These are phyloP conservation scores for Tipula vernalis DNA, from an alignment of 2,888 invertebrate genomes.

Conservation along the genomic window DNA sequence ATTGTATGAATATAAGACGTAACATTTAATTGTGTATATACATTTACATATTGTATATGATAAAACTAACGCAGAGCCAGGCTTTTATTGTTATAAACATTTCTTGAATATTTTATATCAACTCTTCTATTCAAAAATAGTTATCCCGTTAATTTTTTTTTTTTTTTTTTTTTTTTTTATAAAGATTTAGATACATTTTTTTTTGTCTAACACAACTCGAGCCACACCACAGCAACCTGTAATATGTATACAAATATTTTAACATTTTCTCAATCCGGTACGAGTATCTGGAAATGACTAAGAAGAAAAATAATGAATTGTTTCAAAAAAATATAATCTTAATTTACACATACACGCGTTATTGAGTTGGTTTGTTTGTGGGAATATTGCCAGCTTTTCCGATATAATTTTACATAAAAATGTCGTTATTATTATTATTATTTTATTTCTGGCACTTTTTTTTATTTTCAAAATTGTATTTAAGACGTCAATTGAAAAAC, in stretches of 20 bases:
- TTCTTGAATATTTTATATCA: background rate
- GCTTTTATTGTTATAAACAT: background rate
- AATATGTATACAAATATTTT: background rate
- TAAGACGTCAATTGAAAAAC: background rate
- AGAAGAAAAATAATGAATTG: background rate
- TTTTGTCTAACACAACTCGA: background rate
- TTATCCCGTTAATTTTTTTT: background rate
- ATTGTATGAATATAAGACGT: background rate
- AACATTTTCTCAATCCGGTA: background rate
- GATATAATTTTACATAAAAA: background rate
- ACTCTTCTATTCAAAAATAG: background rate
- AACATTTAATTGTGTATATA: background rate
- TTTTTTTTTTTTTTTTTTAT: too few relatives aligned
- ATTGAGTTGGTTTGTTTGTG: background rate
- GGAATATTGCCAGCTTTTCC: background rate
- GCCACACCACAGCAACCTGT: background rate
- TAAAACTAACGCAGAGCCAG: background rate
- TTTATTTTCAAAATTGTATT: background rate
- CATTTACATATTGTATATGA: background rate
- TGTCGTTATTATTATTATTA: background rate
- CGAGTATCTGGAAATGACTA: background rate
- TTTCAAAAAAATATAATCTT: background rate
- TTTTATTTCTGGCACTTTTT: background rate
- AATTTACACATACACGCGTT: background rate
- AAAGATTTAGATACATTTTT: background rate